Percentiles rank a stretch among this genome's conserved stretches.
Conservation (phyloP, 2,888 invertebrate genomes). For the Ennomos fuscantarius region DNA sequence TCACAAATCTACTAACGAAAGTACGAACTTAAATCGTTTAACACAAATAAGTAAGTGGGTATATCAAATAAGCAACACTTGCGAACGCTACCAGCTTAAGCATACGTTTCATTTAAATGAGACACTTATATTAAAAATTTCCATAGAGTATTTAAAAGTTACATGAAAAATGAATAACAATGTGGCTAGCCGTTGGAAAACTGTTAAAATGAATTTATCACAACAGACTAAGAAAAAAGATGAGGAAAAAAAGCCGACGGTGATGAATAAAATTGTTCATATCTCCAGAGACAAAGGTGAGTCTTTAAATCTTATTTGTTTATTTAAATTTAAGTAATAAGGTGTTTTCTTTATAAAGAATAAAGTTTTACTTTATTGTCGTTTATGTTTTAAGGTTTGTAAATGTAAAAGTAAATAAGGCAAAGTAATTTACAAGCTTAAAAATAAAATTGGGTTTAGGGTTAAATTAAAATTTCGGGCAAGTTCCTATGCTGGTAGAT, state of each 20-base stretch:
- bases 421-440: no score
- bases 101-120: constrained; percentile 37
- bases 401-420: no score
- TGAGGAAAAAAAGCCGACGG: constrained; percentile 45
- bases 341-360: no score
- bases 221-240: constrained; percentile 51
- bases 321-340: not conserved
- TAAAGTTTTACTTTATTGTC: no score
- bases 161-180: constrained; percentile 61
- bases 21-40: constrained; percentile 28
- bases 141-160: constrained; percentile 32
- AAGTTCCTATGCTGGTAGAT: no score
- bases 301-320: constrained; percentile 31
- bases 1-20: constrained; percentile 10
- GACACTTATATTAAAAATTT: constrained; percentile 36
- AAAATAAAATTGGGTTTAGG: no score
- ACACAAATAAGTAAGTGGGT: constrained; percentile 21
- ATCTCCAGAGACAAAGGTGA: constrained; percentile 68
- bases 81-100: constrained; percentile 27
- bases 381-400: no score
- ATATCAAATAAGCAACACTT: constrained; percentile 26
- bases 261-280: constrained; percentile 57
- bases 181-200: constrained; percentile 66
- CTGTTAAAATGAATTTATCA: constrained; percentile 62
- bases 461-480: no score